Percentiles rank a stretch among this genome's conserved stretches.
phyloP scores from a whole-genome alignment of 2,797 vertebrate species.

The Xyrichtys novacula region DNA sequence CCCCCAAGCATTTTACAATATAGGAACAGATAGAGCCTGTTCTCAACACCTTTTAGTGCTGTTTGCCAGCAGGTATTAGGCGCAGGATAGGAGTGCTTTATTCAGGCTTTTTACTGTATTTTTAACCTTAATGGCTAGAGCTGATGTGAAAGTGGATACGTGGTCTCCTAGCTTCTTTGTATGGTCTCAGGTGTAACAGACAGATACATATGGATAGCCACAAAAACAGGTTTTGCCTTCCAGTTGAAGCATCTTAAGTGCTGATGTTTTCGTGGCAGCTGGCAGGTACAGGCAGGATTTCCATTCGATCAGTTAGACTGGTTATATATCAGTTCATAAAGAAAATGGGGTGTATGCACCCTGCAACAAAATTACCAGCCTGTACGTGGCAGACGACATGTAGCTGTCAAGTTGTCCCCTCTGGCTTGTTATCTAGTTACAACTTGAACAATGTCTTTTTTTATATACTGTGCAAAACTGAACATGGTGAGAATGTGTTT shows the following conservation, averaged over 20 bases:
- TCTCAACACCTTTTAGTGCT: slow-evolving; percentile 30
- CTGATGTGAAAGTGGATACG: slow-evolving; percentile 52
- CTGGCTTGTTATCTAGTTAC: slow-evolving; percentile 18
- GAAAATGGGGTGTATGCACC: slow-evolving; percentile 6
- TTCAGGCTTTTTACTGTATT: slow-evolving; percentile 60
- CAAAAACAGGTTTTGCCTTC: slow-evolving; percentile 37
- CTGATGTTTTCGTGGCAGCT: slow-evolving; percentile 43
- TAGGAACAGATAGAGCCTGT: slow-evolving; percentile 38
- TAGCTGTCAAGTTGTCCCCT: slow-evolving; percentile 7
- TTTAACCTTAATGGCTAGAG: slow-evolving; percentile 65
- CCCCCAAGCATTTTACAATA: slow-evolving; percentile 43
- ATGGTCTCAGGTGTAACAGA: slow-evolving; percentile 39
- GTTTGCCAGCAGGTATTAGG: slow-evolving; percentile 41
- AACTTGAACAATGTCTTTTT: slow-evolving; percentile 26
- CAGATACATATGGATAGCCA: slow-evolving; percentile 8
- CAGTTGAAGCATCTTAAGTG: slow-evolving; percentile 43
- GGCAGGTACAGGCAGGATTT: slow-evolving; percentile 55
- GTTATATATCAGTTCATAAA: slow-evolving; percentile 5
- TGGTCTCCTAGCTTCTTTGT: slow-evolving; percentile 66
- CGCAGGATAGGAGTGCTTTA: slow-evolving; percentile 32
- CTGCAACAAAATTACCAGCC: slow-evolving; percentile 18
- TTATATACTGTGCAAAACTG: not conserved
- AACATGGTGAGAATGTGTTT: not conserved
- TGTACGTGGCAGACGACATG: not conserved
- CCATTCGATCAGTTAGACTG: slow-evolving; percentile 29